A percentile compares a stretch with the other conserved stretches of the same genome.
These are phyloP conservation scores for Epicauta chinensis DNA, from an alignment of 1,140 invertebrate species.

Conservation along the genomic window DNA sequence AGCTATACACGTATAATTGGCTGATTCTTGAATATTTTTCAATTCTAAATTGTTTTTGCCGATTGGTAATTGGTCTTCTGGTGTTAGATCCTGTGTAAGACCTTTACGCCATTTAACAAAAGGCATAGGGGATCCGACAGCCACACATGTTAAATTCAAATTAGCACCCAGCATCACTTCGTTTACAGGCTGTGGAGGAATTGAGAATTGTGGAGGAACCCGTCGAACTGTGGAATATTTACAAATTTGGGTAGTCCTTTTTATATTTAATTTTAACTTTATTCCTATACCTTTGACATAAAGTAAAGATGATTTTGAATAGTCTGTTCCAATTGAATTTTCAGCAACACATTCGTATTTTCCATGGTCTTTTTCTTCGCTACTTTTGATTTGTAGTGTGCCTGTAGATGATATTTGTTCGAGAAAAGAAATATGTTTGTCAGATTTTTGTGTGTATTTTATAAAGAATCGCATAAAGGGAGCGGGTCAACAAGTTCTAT, in stretches of 20 bases:
- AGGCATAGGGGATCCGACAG: conserved; percentile 95
- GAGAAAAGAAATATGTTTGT: too few species aligned
- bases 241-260: not conserved
- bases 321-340: conserved; percentile 85
- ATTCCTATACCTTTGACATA: conserved; percentile 81
- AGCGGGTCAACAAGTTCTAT: not conserved
- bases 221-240: conserved; percentile 69
- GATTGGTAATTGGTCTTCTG: conserved; percentile 77
- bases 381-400: conserved; percentile 84
- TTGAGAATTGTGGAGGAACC: conserved; percentile 90
- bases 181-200: conserved; percentile 71
- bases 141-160: conserved; percentile 92
- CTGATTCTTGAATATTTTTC: conserved; percentile 81
- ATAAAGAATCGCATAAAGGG: not conserved
- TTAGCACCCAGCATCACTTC: conserved; percentile 87
- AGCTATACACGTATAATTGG: conserved; percentile 95
- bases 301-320: conserved; percentile 82
- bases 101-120: conserved; percentile 93
- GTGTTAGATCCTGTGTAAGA: conserved; percentile 70
- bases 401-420: conserved; percentile 52
- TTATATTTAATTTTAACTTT: not conserved
- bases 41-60: conserved; percentile 81
- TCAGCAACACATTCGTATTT: conserved; percentile 92
- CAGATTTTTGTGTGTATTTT: too few species aligned
- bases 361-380: conserved; percentile 84